Evolutionary conservation across 2,888 invertebrate genomes (phyloP).

Genomic region (Seira sanloemensis): DNA sequence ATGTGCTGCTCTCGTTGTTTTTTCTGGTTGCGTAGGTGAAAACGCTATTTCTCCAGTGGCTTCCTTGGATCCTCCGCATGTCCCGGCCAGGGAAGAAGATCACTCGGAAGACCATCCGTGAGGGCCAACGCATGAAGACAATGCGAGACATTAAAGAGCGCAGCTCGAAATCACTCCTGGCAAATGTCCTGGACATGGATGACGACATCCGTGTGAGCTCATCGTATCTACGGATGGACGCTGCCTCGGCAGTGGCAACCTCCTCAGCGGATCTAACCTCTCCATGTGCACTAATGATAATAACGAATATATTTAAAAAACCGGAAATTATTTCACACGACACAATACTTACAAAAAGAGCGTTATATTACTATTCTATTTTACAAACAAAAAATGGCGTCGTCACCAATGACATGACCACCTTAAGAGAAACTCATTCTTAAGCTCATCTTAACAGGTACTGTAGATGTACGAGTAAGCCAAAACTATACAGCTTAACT

Average conservation of each 20-base stretch:
- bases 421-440: no score
- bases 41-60: constrained; percentile 95
- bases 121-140: constrained; percentile 94
- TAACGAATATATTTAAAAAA: no score
- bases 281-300: constrained; percentile 69
- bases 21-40: no score
- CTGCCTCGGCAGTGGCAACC: constrained; percentile 58
- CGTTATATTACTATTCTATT: no score
- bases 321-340: no score
- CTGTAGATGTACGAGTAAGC: no score
- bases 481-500: no score
- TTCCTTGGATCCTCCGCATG: constrained; percentile 98
- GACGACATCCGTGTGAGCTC: constrained; percentile 86
- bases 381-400: no score
- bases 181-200: constrained; percentile 90
- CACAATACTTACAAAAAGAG: no score
- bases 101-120: constrained; percentile 78
- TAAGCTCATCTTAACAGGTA: no score
- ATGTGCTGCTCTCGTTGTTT: background rate
- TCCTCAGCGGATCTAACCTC: constrained; percentile 73
- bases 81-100: constrained; percentile 81
- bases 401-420: no score
- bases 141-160: constrained; percentile 86
- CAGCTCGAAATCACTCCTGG: background rate
- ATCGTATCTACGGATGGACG: constrained; percentile 77